phyloP scores from a whole-genome alignment of 2,888 invertebrate species.

The Drosophila prostipennis region DNA sequence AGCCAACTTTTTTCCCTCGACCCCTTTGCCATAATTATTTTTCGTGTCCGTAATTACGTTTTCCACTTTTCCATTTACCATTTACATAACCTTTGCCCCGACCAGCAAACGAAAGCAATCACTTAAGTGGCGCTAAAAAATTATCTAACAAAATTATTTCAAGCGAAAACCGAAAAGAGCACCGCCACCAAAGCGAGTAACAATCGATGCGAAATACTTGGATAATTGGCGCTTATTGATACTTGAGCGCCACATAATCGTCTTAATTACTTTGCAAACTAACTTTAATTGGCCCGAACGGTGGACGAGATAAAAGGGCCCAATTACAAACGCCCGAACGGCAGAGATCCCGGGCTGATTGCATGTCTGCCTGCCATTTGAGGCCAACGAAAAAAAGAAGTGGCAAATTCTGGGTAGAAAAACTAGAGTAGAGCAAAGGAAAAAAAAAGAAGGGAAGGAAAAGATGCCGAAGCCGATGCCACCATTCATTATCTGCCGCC shows the following conservation, averaged over 20 bases:
- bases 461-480: conserved; percentile 30
- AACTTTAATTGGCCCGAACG: conserved; percentile 71
- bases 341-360: conserved; percentile 53
- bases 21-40: conserved; percentile 17
- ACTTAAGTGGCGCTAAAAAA: conserved; percentile 47
- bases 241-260: conserved; percentile 78
- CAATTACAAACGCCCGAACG: conserved; percentile 58
- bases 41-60: conserved; percentile 36
- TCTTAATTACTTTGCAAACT: conserved; percentile 77
- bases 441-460: conserved; percentile 2
- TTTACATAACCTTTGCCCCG: conserved; percentile 34
- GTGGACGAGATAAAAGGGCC: conserved; percentile 66
- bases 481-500: conserved; percentile 26
- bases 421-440: conserved; percentile 21
- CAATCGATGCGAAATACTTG: conserved; percentile 55
- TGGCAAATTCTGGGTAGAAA: neutral
- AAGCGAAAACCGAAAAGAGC: conserved; percentile 43
- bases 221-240: conserved; percentile 76
- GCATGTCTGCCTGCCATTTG: conserved; percentile 68
- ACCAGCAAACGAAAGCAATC: conserved; percentile 48
- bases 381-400: conserved; percentile 15
- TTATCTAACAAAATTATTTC: conserved; percentile 39
- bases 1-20: conserved; percentile 1
- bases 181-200: conserved; percentile 20
- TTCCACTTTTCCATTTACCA: conserved; percentile 40